Conservation (phyloP, 2,888 invertebrate genomes). For the Harpalus rufipes region DNA sequence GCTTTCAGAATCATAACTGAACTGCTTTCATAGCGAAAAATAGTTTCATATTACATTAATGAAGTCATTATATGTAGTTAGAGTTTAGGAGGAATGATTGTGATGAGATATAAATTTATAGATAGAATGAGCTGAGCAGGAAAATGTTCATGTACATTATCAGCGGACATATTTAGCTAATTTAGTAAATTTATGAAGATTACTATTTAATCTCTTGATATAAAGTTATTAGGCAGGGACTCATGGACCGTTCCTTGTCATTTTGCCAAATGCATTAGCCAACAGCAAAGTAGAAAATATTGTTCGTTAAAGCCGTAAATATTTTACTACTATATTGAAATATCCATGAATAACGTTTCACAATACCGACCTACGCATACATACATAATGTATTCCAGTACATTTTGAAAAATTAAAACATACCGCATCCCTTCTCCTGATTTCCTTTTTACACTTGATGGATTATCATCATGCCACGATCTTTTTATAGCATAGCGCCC, state of each 20-base stretch:
- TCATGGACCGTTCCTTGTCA: not conserved
- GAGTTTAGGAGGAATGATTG: not conserved
- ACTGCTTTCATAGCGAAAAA: too few species aligned
- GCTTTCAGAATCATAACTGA: too few species aligned
- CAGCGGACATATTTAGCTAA: not conserved
- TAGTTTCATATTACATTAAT: too few species aligned
- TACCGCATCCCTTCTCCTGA: too few species aligned
- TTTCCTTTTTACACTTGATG: too few species aligned
- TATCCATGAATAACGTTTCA: not conserved
- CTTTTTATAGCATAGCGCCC: too few species aligned
- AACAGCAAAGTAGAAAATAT: not conserved
- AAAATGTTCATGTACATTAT: not conserved
- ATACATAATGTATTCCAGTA: not conserved
- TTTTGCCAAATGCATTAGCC: not conserved
- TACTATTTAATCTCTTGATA: not conserved
- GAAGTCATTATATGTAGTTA: too few species aligned
- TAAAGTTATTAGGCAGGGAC: not conserved
- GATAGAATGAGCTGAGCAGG: not conserved
- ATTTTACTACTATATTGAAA: not conserved
- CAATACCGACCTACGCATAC: not conserved
- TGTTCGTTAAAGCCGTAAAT: not conserved
- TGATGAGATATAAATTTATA: not conserved
- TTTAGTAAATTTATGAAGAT: constrained; percentile 15
- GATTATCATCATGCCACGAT: too few species aligned
- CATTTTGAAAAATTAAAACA: too few species aligned